Conservation (phyloP, 2,113 vertebrate genomes). For the Chamaea fasciata region DNA sequence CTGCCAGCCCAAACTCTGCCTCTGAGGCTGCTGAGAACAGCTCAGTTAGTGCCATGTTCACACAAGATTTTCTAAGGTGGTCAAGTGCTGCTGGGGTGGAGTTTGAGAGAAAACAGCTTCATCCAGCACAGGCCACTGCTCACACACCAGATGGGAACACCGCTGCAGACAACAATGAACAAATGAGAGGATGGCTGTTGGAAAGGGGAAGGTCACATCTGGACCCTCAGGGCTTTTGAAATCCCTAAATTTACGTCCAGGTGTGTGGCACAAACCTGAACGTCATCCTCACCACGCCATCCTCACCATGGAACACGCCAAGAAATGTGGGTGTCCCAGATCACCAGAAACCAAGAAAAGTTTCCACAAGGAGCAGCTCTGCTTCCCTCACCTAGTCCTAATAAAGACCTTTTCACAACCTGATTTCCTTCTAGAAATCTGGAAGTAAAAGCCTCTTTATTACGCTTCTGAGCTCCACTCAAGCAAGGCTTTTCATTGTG, state of each 20-base stretch:
- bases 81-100: not conserved
- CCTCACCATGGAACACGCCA: not conserved
- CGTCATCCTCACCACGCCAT: not conserved
- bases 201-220: not conserved
- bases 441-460: conserved; percentile 11
- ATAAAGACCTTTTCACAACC: not conserved
- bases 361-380: not conserved
- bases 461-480: not conserved
- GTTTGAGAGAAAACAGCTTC: not conserved
- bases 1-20: not conserved
- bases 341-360: not conserved
- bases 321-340: not conserved
- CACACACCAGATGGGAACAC: not conserved
- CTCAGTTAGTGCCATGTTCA: not conserved
- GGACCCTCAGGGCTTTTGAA: not conserved
- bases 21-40: not conserved
- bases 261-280: not conserved
- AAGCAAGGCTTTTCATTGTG: not conserved
- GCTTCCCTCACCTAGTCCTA: not conserved
- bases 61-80: not conserved
- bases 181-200: not conserved
- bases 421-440: not conserved
- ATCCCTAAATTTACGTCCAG: not conserved
- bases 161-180: not conserved
- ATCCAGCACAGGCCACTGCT: not conserved